These are phyloP conservation scores for Takifugu flavidus DNA, from an alignment of 2,113 vertebrate species.

Conservation along the genomic window DNA sequence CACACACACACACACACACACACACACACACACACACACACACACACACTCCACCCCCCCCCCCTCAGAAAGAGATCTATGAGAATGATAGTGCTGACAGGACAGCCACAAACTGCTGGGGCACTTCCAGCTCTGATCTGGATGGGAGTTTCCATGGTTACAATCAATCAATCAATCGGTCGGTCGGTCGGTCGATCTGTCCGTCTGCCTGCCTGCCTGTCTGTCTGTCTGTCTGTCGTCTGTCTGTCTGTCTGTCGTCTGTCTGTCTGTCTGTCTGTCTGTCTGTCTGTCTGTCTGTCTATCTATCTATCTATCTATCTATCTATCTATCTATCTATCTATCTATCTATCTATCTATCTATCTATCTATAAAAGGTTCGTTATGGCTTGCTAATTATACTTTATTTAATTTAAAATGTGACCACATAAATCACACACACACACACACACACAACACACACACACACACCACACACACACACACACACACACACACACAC, in stretches of 20 bases:
- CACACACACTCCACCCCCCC: too few relatives aligned
- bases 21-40: too few relatives aligned
- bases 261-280: too few relatives aligned
- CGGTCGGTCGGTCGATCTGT: background rate
- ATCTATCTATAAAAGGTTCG: background rate
- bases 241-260: background rate
- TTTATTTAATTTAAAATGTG: too few relatives aligned
- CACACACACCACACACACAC: slow-evolving; percentile 7
- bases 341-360: too few relatives aligned
- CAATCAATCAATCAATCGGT: background rate
- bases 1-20: too few relatives aligned
- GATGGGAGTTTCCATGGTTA: background rate
- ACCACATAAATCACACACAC: background rate
- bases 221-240: slow-evolving; percentile 13
- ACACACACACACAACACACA: slow-evolving; percentile 12
- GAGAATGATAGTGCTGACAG: background rate
- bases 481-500: slow-evolving; percentile 1
- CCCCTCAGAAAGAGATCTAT: too few relatives aligned
- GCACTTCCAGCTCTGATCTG: slow-evolving; percentile 11
- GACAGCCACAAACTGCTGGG: slow-evolving; percentile 20
- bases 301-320: too few relatives aligned
- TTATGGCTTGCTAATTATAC: too few relatives aligned
- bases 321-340: too few relatives aligned
- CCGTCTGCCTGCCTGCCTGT: slow-evolving; percentile 15
- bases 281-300: too few relatives aligned